phyloP scores from a whole-genome alignment of 2,888 invertebrate species.

The Epistrophe eligans region DNA sequence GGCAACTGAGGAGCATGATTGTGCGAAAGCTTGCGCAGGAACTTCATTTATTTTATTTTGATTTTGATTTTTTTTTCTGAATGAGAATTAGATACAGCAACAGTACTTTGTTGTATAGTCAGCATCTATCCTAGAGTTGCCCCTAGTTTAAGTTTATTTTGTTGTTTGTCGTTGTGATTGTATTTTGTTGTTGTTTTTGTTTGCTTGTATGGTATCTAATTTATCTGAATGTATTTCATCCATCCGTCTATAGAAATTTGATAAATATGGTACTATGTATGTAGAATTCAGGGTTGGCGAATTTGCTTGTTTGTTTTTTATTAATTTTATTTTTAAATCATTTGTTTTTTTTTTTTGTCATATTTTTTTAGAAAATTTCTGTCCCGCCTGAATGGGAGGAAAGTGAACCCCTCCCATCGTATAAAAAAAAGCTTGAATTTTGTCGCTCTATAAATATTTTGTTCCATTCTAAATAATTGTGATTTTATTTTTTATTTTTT shows the following conservation, averaged over 20 bases:
- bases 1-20: conserved; percentile 21
- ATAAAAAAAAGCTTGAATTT: no score
- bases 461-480: no score
- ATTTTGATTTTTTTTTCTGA: conserved; percentile 47
- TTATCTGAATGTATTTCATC: conserved; percentile 40
- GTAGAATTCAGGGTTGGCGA: neutral
- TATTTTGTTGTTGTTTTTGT: neutral
- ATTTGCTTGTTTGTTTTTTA: neutral
- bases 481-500: no score
- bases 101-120: conserved; percentile 8
- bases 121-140: conserved; percentile 16
- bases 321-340: no score
- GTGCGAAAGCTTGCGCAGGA: conserved; percentile 73
- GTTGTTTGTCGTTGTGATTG: no score
- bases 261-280: conserved; percentile 10
- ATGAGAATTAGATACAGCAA: conserved; percentile 53
- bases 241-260: conserved; percentile 26
- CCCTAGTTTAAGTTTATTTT: conserved; percentile 6
- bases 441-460: no score
- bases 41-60: conserved; percentile 44
- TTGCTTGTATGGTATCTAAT: conserved; percentile 12
- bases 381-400: no score
- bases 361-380: no score
- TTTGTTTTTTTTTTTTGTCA: no score
- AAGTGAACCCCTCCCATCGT: no score